phyloP scores from a whole-genome alignment of 2,797 vertebrate species.

The Pogoniulus pusillus region DNA sequence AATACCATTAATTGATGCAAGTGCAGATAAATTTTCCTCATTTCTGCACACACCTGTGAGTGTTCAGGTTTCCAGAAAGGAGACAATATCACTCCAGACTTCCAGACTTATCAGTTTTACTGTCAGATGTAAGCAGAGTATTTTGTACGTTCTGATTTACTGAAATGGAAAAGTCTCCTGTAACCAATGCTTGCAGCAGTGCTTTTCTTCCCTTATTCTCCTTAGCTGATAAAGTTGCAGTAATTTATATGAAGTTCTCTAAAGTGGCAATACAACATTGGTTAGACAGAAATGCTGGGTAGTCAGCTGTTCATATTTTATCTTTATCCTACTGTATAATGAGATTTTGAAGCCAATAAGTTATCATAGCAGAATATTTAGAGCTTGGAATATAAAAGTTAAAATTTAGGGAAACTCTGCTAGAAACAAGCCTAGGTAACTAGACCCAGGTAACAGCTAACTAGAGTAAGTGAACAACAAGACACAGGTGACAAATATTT shows the following conservation, averaged over 20 bases:
- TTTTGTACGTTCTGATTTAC: constrained; percentile 7
- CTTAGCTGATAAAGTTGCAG: constrained; percentile 40
- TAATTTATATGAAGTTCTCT: constrained; percentile 64
- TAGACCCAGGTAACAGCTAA: no score
- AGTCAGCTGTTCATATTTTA: constrained; percentile 48
- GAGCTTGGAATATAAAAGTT: constrained; percentile 46
- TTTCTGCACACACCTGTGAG: background rate
- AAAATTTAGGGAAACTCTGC: constrained; percentile 17
- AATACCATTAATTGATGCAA: background rate
- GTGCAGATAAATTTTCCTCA: background rate
- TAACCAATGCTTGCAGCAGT: constrained; percentile 25
- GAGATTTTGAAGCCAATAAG: constrained; percentile 52
- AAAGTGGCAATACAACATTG: constrained; percentile 21
- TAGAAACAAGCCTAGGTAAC: background rate
- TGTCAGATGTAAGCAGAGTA: background rate
- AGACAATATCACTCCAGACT: background rate
- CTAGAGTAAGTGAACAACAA: background rate
- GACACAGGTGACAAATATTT: constrained; percentile 13
- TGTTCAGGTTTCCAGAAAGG: background rate
- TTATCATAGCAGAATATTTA: constrained; percentile 44
- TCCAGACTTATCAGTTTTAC: background rate
- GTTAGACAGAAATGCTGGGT: constrained; percentile 65
- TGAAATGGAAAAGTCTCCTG: constrained; percentile 21
- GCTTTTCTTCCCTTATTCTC: constrained; percentile 9
- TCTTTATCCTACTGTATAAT: constrained; percentile 56